These are phyloP conservation scores for Dicerorhinus sumatrensis DNA, from an alignment of 2,113 vertebrate genomes.

Conservation along the genomic window DNA sequence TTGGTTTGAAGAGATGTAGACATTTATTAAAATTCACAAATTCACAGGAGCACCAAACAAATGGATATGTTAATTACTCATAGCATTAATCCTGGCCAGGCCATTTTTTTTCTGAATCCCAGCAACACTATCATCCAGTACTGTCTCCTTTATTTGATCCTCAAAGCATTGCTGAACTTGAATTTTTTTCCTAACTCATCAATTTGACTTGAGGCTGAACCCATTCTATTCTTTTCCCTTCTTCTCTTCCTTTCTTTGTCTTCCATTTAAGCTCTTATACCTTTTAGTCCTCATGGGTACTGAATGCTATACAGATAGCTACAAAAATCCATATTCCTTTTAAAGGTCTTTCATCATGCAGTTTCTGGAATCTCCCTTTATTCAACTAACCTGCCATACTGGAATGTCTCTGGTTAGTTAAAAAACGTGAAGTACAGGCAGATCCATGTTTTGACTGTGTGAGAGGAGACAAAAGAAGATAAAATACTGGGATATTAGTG, in stretches of 20 bases:
- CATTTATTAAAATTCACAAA: conserved; percentile 10
- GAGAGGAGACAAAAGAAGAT: background rate
- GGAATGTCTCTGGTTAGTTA: background rate
- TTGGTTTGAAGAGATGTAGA: conserved; percentile 13
- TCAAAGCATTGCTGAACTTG: background rate
- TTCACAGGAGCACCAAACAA: background rate
- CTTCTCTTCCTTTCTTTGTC: background rate
- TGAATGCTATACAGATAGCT: background rate
- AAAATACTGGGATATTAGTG: background rate
- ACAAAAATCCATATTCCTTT: conserved; percentile 5
- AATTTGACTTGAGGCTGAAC: background rate
- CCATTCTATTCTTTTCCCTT: background rate
- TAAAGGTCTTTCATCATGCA: background rate
- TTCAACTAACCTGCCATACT: background rate
- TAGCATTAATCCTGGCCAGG: background rate
- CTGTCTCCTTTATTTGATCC: background rate
- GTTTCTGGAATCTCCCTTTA: conserved; percentile 3
- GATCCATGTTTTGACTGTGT: background rate
- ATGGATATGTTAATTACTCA: background rate
- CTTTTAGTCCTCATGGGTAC: background rate
- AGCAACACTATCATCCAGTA: background rate
- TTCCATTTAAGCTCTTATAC: background rate
- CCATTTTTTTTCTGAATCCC: background rate
- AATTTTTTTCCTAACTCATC: conserved; percentile 28
- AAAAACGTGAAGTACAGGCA: background rate